Evolutionary conservation across 1,140 invertebrate species (phyloP).

Genomic region (Pachyrhynchus sulphureomaculatus): DNA sequence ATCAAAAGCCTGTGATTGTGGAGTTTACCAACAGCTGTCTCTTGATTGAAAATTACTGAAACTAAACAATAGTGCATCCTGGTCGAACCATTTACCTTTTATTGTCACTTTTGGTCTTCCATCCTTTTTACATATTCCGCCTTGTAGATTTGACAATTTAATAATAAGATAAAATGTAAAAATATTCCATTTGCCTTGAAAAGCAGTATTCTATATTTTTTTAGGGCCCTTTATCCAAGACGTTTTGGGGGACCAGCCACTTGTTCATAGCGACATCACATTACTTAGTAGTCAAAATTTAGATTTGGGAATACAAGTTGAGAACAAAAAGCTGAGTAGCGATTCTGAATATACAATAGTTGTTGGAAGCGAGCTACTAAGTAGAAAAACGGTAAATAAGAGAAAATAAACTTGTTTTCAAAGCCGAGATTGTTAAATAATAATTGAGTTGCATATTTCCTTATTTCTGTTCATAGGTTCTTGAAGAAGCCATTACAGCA

Average conservation of each 20-base stretch:
- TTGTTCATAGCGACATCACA: constrained; percentile 61
- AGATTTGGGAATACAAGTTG: constrained; percentile 59
- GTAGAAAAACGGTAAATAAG: constrained; percentile 29
- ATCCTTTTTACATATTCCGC: too few species aligned
- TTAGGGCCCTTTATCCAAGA: constrained; percentile 58
- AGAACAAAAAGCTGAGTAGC: constrained; percentile 60
- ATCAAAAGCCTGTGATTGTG: too few species aligned
- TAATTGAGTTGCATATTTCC: too few species aligned
- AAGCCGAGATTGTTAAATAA: neutral
- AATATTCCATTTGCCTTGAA: too few species aligned
- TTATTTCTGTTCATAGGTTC: constrained; percentile 42
- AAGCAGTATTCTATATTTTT: neutral
- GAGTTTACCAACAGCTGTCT: too few species aligned
- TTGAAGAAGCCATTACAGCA: constrained; percentile 49
- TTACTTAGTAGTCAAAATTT: constrained; percentile 54
- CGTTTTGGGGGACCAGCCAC: constrained; percentile 58
- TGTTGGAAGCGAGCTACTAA: constrained; percentile 54
- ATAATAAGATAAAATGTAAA: too few species aligned
- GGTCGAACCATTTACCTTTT: too few species aligned
- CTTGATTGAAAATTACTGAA: too few species aligned
- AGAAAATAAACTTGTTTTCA: neutral
- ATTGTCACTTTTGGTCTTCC: too few species aligned
- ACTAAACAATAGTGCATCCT: too few species aligned
- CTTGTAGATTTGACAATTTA: neutral
- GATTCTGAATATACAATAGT: constrained; percentile 61